phyloP scores from a whole-genome alignment of 2,888 invertebrate genomes.

The Ceramica pisi region DNA sequence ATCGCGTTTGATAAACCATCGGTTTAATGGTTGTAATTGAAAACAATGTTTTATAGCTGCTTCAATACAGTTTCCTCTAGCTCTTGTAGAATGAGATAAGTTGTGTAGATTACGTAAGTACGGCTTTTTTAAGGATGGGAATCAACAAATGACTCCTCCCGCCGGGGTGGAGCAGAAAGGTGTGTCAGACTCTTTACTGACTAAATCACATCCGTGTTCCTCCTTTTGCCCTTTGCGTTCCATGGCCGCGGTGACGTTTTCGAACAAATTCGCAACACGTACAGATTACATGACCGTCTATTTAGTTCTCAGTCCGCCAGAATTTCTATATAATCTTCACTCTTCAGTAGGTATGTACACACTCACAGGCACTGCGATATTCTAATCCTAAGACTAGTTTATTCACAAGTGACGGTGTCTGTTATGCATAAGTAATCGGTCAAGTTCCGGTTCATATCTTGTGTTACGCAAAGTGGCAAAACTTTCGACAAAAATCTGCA shows the following conservation, averaged over 20 bases:
- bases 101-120: background rate
- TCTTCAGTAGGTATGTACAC: background rate
- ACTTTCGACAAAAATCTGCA: conserved; percentile 9
- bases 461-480: conserved; percentile 16
- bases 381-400: background rate
- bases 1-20: conserved; percentile 57
- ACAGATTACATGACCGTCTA: no score
- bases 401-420: conserved; percentile 11
- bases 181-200: no score
- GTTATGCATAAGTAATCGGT: conserved; percentile 12
- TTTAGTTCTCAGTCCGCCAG: no score
- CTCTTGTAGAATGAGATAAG: background rate
- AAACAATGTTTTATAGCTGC: conserved; percentile 35
- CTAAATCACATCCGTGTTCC: no score
- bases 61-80: conserved; percentile 20
- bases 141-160: no score
- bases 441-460: conserved; percentile 28
- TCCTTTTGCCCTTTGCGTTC: no score
- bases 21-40: conserved; percentile 49
- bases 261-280: no score
- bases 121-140: no score
- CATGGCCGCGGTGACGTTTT: no score
- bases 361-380: background rate
- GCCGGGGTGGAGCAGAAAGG: no score
- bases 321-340: no score